A percentile compares a stretch with the other conserved stretches of the same genome.
Conservation (phyloP, 2,113 vertebrate genomes). For the Picathartes gymnocephalus region DNA sequence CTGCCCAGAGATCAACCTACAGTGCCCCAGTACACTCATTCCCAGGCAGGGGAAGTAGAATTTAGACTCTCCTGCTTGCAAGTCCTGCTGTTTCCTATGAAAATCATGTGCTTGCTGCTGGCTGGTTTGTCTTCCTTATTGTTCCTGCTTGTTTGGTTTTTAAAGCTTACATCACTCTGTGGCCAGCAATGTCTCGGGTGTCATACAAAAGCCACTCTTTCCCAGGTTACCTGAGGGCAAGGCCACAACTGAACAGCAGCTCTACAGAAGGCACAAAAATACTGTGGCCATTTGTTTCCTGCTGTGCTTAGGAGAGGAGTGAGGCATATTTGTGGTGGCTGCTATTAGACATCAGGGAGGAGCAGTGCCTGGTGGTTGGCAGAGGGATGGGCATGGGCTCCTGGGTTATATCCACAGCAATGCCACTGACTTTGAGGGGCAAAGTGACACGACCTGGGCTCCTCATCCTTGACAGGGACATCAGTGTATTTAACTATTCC, state of each 20-base stretch:
- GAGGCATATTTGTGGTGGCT: slow-evolving; percentile 35
- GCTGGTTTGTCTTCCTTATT: slow-evolving; percentile 24
- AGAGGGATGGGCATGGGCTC: background rate
- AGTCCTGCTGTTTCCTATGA: background rate
- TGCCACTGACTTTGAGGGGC: background rate
- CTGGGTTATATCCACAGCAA: background rate
- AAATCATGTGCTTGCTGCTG: background rate
- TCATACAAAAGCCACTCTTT: background rate
- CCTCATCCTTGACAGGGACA: background rate
- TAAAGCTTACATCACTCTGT: slow-evolving; percentile 7
- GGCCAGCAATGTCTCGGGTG: background rate
- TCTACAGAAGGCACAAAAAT: background rate
- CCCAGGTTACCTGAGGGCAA: slow-evolving; percentile 18
- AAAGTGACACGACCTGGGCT: background rate
- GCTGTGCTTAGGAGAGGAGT: background rate
- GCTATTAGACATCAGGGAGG: slow-evolving; percentile 46
- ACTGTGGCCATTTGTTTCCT: slow-evolving; percentile 51
- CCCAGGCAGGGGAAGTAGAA: background rate
- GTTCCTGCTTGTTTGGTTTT: background rate
- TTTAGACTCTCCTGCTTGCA: background rate
- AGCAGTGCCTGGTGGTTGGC: background rate
- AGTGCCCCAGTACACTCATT: fast-evolving
- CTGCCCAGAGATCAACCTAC: background rate
- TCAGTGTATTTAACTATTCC: background rate
- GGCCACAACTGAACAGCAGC: slow-evolving; percentile 7